Conservation (phyloP, 2,797 vertebrate species). For the Mus spretus region DNA sequence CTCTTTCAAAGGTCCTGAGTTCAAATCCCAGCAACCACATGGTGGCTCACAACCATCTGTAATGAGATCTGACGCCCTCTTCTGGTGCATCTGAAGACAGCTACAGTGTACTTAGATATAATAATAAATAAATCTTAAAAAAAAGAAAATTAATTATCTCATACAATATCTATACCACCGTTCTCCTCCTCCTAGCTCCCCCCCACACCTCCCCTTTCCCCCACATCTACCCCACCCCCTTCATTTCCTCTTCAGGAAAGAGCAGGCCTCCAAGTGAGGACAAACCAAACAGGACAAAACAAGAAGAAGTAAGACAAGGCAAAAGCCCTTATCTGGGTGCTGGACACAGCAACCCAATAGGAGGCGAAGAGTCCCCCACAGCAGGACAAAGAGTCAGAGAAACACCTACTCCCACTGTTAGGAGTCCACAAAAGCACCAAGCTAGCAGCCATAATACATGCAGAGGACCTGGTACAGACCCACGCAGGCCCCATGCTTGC, state of each 20-base stretch:
- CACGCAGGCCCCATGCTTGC: neutral
- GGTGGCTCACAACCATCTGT: no score
- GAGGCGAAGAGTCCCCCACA: neutral
- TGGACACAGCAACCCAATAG: neutral
- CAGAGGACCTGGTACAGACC: neutral
- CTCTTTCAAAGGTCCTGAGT: no score
- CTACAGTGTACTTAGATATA: no score
- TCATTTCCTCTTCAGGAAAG: neutral
- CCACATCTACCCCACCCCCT: fast-evolving
- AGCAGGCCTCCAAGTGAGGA: neutral
- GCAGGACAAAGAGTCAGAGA: neutral
- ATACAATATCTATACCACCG: neutral
- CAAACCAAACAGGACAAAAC: neutral
- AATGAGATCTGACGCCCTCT: no score
- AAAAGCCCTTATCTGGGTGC: neutral
- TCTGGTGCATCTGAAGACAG: no score
- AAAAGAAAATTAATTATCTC: neutral
- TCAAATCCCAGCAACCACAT: no score
- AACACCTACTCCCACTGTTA: neutral
- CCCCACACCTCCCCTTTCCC: fast-evolving
- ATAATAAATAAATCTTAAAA: no score
- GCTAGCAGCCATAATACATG: neutral
- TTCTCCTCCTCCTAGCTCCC: neutral
- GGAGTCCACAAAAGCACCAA: neutral
- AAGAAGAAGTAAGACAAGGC: neutral